Evolutionary conservation across 2,888 invertebrate species (phyloP).

Genomic region (Trachelus stipa): DNA sequence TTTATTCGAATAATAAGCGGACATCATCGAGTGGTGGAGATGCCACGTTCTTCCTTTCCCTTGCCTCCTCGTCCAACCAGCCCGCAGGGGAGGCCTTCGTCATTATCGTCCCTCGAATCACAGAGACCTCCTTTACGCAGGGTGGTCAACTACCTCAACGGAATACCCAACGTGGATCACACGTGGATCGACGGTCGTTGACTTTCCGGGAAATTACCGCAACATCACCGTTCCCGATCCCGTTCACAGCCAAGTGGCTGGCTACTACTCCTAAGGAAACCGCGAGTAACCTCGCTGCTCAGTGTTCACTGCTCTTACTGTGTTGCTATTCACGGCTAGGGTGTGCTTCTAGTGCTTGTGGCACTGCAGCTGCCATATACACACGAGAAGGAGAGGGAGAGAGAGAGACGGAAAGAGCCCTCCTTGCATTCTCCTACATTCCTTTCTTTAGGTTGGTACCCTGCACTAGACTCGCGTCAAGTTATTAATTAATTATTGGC

Average conservation of each 20-base stretch:
- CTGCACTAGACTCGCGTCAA: not conserved
- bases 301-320: not conserved
- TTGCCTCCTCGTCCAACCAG: not conserved
- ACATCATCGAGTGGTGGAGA: not conserved
- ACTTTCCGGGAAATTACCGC: not conserved
- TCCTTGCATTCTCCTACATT: not conserved
- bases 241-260: not conserved
- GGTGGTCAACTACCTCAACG: not conserved
- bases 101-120: not conserved
- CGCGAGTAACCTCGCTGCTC: not conserved
- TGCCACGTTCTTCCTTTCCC: not conserved
- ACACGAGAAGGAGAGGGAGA: no score
- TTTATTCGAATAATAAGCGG: not conserved
- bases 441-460: not conserved
- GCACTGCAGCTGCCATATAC: not conserved
- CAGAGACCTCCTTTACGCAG: not conserved
- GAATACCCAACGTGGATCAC: not conserved
- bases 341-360: not conserved
- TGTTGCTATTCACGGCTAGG: not conserved
- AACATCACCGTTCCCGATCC: not conserved
- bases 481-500: slow-evolving; percentile 52
- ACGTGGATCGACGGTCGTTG: not conserved
- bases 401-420: not conserved
- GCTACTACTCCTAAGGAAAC: not conserved
- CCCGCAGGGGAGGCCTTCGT: not conserved